Evolutionary conservation across 2,888 invertebrate genomes (phyloP).

Genomic region (Leptogaster cylindrica): DNA sequence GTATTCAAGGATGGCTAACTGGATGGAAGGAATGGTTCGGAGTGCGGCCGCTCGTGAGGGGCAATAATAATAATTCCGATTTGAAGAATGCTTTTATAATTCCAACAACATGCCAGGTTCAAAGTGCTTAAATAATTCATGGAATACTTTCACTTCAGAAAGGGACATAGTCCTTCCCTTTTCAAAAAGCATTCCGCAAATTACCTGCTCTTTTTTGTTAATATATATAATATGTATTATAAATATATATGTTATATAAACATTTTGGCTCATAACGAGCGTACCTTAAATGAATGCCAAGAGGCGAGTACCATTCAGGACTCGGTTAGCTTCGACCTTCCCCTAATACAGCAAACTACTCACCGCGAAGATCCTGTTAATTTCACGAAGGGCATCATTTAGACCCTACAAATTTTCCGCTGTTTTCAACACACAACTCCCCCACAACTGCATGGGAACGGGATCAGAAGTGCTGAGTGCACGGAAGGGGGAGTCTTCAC

Average conservation of each 20-base stretch:
- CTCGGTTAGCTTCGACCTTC: background rate
- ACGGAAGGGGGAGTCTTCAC: background rate
- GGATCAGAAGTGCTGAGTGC: slow-evolving; percentile 4
- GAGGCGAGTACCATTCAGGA: slow-evolving; percentile 34
- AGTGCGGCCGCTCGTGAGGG: too few species aligned
- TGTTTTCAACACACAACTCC: slow-evolving; percentile 4
- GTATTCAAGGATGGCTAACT: background rate
- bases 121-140: slow-evolving; percentile 39
- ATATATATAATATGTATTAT: too few species aligned
- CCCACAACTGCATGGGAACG: background rate
- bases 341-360: slow-evolving; percentile 21
- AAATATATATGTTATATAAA: too few species aligned
- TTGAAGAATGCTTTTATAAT: slow-evolving; percentile 37
- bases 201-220: slow-evolving; percentile 38
- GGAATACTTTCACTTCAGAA: slow-evolving; percentile 36
- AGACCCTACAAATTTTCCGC: slow-evolving; percentile 37
- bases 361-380: slow-evolving; percentile 38
- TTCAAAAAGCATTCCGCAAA: slow-evolving; percentile 39
- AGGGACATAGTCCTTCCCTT: slow-evolving; percentile 37
- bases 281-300: slow-evolving; percentile 28
- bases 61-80: slow-evolving; percentile 34
- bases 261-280: slow-evolving; percentile 33
- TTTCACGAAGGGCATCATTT: slow-evolving; percentile 37
- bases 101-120: slow-evolving; percentile 39
- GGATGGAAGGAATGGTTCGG: background rate